Evolutionary conservation across 2,797 vertebrate species (phyloP).

Genomic region (Hydrocynus forskahlii): DNA sequence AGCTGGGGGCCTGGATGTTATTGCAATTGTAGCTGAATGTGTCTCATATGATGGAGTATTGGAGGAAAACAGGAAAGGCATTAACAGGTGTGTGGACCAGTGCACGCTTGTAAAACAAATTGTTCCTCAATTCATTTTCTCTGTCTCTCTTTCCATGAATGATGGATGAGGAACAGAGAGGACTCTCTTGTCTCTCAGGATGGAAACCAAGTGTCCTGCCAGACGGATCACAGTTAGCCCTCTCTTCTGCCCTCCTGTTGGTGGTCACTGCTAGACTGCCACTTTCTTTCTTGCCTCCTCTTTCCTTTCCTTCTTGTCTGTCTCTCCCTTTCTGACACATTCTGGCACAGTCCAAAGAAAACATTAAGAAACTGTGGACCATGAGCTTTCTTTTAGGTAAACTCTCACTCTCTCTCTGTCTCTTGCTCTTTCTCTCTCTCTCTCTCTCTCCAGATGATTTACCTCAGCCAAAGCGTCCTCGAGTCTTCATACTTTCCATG

Average conservation of each 20-base stretch:
- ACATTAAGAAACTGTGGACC: not conserved
- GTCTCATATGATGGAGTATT: not conserved
- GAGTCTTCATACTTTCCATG: constrained; percentile 46
- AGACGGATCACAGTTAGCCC: constrained; percentile 33
- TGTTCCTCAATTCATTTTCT: constrained; percentile 19
- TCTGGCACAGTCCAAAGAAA: not conserved
- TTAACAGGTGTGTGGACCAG: constrained; percentile 25
- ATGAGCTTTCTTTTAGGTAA: constrained; percentile 1
- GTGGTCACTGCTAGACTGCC: constrained; percentile 19
- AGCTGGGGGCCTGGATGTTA: not conserved
- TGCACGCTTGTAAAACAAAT: constrained; percentile 26
- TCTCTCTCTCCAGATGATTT: constrained; percentile 8
- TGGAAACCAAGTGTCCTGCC: constrained; percentile 49
- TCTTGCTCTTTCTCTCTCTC: not conserved
- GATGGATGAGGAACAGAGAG: constrained; percentile 46
- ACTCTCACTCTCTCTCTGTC: not conserved
- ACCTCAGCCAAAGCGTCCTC: constrained; percentile 29
- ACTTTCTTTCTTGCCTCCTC: not conserved
- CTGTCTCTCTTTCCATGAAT: constrained; percentile 31
- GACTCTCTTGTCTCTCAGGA: constrained; percentile 38
- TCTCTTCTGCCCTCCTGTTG: constrained; percentile 33
- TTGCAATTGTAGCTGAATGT: constrained; percentile 8
- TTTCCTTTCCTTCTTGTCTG: constrained; percentile 6
- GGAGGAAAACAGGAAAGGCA: constrained; percentile 18
- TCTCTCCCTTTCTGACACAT: not conserved